Evolutionary conservation across 2,888 invertebrate genomes (phyloP).

Genomic region (Panzeria rudis): DNA sequence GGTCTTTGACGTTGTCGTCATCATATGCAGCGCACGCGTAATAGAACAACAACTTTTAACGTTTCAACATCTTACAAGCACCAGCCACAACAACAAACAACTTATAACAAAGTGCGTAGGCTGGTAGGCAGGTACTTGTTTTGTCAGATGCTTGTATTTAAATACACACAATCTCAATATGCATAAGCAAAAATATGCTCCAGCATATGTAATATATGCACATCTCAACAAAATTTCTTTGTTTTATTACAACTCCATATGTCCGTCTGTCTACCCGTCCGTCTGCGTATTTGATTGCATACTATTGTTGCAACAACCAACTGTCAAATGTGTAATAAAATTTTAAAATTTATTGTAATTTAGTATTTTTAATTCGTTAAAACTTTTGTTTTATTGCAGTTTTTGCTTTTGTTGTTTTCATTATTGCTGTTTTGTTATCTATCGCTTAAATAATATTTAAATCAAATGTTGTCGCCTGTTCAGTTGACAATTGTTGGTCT

Average conservation of each 20-base stretch:
- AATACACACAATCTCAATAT: slow-evolving; percentile 3
- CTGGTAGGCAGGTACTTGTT: slow-evolving; percentile 63
- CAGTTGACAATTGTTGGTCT: slow-evolving; percentile 46
- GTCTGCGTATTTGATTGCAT: slow-evolving; percentile 50
- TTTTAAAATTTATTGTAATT: slow-evolving; percentile 81
- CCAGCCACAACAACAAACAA: slow-evolving; percentile 20
- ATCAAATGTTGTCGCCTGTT: slow-evolving; percentile 62
- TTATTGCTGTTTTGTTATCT: slow-evolving; percentile 20
- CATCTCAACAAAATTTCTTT: slow-evolving; percentile 5
- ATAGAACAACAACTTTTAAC: slow-evolving; percentile 53
- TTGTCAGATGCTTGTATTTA: slow-evolving; percentile 36
- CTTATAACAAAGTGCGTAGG: slow-evolving; percentile 55
- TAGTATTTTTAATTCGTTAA: slow-evolving; percentile 78
- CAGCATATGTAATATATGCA: slow-evolving; percentile 24
- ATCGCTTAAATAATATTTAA: slow-evolving; percentile 50
- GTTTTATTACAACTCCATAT: neutral
- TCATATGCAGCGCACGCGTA: slow-evolving; percentile 63
- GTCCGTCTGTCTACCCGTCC: neutral
- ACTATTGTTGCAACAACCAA: slow-evolving; percentile 49
- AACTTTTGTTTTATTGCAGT: slow-evolving; percentile 66
- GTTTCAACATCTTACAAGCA: slow-evolving; percentile 22
- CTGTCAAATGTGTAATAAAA: slow-evolving; percentile 78
- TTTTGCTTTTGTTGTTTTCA: slow-evolving; percentile 32
- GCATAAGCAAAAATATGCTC: slow-evolving; percentile 36
- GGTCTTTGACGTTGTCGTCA: slow-evolving; percentile 42